Base-by-base conservation (phyloP, 2,888 invertebrate species). In the Megastigmus dorsalis region DNA sequence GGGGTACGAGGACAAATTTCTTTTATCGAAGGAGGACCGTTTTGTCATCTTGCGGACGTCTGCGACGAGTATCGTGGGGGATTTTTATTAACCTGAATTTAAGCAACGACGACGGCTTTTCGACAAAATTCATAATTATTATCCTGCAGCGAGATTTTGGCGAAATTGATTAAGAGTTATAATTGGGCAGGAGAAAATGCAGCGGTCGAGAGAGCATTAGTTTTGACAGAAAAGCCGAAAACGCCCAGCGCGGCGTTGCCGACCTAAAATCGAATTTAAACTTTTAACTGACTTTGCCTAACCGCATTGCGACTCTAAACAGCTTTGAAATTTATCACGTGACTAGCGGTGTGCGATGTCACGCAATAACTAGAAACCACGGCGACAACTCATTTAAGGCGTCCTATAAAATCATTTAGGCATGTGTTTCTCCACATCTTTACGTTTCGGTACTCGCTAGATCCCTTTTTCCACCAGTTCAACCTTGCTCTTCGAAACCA, bases 261-360 rank as follows among this genome's bases (percentile, higher is more conserved):
- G n/a, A n/a, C n/a, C n/a, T n/a, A 33, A 45, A 66, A 66, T 72
- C 59, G 26, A 60, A 66, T 72, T 43, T 28, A 6, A 59, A 66
- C 52, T 66, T 66, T 54, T 60, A 63, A 63, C 33, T 28, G 36
- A 43, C 43, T 60, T 9, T 26, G 36, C 41, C n/a, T 59, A 66
- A 65, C 50, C 65, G 50, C 41, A 57, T 65, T 65, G 50, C 71
- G 50, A 65, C 72, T 54, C 52, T 66, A 60, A 72, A 66, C 66
- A 60, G 66, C 43, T 52, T 66, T 60, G n/a, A 66, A 72, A 72
- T 59, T 59, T 59, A 66, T 72, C 50, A 60, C 66, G 23, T 33
- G 66, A 43, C 41, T 26, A n/a, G 30, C 41, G 41, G 18, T 45
- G 43, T 43, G 66, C 36, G 59, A 54, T 66, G 28, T 66, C 65